Evolutionary conservation across 2,113 vertebrate species (phyloP).

Genomic region (Tyrannus savana): DNA sequence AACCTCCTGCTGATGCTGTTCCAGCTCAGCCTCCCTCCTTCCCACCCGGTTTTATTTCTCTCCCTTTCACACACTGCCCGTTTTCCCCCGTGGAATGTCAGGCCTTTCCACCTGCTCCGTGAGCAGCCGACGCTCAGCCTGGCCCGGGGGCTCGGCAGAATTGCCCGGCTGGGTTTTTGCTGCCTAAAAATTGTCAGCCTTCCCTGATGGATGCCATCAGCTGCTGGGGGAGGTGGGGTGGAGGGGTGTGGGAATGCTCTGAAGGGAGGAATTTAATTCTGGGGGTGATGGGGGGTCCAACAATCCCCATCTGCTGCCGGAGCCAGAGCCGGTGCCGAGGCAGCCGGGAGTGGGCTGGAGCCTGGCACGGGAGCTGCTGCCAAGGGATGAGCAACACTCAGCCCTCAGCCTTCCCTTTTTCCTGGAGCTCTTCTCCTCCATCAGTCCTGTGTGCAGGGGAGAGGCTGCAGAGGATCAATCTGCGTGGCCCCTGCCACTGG

Average conservation of each 20-base stretch:
- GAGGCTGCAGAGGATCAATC: not conserved
- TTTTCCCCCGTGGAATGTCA: not conserved
- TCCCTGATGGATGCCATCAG: not conserved
- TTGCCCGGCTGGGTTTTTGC: not conserved
- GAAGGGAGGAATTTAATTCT: not conserved
- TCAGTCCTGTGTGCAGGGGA: not conserved
- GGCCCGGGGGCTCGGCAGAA: not conserved
- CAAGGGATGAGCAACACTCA: not conserved
- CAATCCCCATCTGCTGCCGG: not conserved
- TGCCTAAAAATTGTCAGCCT: not conserved
- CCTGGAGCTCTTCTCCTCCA: not conserved
- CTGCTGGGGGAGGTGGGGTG: not conserved
- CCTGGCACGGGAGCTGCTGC: not conserved
- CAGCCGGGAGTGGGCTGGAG: not conserved
- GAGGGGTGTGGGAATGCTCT: not conserved
- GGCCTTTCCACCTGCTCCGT: not conserved
- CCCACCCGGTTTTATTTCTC: not conserved
- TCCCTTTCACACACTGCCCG: not conserved
- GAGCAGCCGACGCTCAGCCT: not conserved
- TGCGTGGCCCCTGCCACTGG: fast-evolving
- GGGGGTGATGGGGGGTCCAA: not conserved
- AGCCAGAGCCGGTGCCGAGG: not conserved
- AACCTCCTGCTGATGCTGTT: not conserved
- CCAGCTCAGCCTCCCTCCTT: not conserved
- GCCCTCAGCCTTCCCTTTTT: not conserved